Evolutionary conservation across 1,140 invertebrate species (phyloP), one percentile per base, ranked within the genome.

Genomic region (Microvelia longipes): DNA sequence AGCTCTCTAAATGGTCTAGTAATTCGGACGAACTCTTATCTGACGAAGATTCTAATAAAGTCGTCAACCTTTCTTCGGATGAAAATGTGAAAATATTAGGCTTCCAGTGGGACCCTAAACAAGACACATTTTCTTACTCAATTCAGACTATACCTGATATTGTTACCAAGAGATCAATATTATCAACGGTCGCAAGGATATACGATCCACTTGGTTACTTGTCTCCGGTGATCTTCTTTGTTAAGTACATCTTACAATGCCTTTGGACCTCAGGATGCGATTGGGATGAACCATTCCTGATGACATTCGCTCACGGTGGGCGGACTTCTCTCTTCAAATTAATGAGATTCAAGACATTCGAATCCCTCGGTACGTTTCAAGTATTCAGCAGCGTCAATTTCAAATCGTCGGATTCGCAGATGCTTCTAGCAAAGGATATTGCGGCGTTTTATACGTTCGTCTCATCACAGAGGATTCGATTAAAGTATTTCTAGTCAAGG

Each of bases 331-430:
- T 11, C 5, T 11, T 50, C 35, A 50, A 50, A 50, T 50, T 11
- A 11, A 19, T 19, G 35, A 50, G 5, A 5, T 50, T 50, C 35
- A 19, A 50, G 35, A 50, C 19, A 5, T 50, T 19, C 35, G 35
- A 50, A 50, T 50, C 5, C 35, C 35, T 50, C 5, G 35, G 19
- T 50, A 11, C 19, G 19, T 50, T 11, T 50, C 35, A 50, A 50
- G 35, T 50, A 50, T 19, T 27, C 2, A n/a, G 5, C 63, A 2
- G 2, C 5, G n/a, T 25, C 1, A 61, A 28, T 29, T 71, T 35
- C 35, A 77, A 70, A 19, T 77, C 2, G 74, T 77, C 68, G 76
- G 76, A 11, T 78, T 77, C 69, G 69, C 69, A 15, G 75, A 77
- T 71, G 76, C 76, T 62, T 76, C 75, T 5, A 68, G 69, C 29